Evolutionary conservation across 92 coral and sea anemone genomes (phyloP).

Genomic region (Palythoa caribaeorum): DNA sequence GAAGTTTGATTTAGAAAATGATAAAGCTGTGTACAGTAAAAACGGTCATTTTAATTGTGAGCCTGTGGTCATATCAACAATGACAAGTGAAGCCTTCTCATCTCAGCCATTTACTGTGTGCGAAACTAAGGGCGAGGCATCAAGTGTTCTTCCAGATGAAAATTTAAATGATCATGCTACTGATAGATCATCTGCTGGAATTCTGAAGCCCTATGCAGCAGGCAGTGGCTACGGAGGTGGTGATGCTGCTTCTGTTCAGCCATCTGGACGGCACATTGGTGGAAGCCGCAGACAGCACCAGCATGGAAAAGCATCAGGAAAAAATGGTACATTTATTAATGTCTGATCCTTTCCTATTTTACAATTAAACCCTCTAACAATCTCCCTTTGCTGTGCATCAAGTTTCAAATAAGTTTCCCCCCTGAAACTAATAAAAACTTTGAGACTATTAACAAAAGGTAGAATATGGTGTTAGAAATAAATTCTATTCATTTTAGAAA

Average conservation of each 20-base stretch:
- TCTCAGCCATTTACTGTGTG: constrained; percentile 15
- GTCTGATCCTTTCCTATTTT: no score
- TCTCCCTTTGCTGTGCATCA: no score
- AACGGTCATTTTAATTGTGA: neutral
- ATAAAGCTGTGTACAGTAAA: constrained; percentile 15
- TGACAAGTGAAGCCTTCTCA: neutral
- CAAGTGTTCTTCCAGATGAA: constrained; percentile 1
- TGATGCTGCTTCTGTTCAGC: constrained; percentile 62
- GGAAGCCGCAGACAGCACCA: constrained; percentile 39
- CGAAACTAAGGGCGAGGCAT: constrained; percentile 40
- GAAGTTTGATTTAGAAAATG: constrained; percentile 77
- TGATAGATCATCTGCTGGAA: constrained; percentile 57
- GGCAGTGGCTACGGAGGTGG: constrained; percentile 91
- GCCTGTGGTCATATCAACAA: neutral
- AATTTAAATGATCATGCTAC: neutral
- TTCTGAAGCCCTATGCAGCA: constrained; percentile 80
- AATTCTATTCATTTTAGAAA: no score
- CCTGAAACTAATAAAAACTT: no score
- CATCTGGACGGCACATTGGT: constrained; percentile 47
- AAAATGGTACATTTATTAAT: constrained; percentile 15
- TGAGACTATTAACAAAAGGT: no score
- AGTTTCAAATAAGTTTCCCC: no score
- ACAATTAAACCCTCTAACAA: no score
- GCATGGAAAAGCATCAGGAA: neutral
- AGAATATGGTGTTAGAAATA: neutral